Percentiles rank a stretch among this genome's conserved stretches.
These are phyloP conservation scores for Molanna angustata DNA, from an alignment of 2,888 invertebrate genomes.

Conservation along the genomic window DNA sequence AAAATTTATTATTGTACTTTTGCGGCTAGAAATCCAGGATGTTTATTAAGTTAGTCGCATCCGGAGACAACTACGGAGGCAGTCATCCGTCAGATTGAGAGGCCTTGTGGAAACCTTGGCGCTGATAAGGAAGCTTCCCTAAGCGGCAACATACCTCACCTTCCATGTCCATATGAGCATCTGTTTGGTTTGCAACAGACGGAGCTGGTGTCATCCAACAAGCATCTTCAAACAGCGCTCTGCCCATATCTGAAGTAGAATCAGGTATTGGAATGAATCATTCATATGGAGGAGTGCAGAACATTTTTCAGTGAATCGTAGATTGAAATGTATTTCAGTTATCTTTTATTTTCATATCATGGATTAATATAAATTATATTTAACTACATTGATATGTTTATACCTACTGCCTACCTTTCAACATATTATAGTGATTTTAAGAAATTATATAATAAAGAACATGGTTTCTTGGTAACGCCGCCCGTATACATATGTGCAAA, in stretches of 20 bases:
- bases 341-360: no score
- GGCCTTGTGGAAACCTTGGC: conserved; percentile 14
- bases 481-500: no score
- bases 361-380: no score
- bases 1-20: not conserved
- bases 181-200: conserved; percentile 12
- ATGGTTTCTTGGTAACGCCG: no score
- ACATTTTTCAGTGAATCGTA: no score
- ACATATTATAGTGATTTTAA: no score
- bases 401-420: no score
- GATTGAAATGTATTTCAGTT: no score
- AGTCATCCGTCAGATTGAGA: not conserved
- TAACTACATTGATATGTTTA: no score
- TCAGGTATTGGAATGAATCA: no score
- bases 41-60: not conserved
- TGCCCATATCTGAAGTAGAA: not conserved
- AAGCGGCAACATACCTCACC: conserved; percentile 10
- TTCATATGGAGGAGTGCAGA: no score
- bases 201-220: conserved; percentile 11
- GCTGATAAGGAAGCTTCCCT: conserved; percentile 14
- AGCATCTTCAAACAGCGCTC: conserved; percentile 6
- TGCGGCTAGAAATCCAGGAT: not conserved
- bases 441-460: no score
- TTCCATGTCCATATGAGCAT: conserved; percentile 11
- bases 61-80: not conserved